phyloP scores from a whole-genome alignment of 2,888 invertebrate genomes.

The Galeopsomyia nigrocyanea region DNA sequence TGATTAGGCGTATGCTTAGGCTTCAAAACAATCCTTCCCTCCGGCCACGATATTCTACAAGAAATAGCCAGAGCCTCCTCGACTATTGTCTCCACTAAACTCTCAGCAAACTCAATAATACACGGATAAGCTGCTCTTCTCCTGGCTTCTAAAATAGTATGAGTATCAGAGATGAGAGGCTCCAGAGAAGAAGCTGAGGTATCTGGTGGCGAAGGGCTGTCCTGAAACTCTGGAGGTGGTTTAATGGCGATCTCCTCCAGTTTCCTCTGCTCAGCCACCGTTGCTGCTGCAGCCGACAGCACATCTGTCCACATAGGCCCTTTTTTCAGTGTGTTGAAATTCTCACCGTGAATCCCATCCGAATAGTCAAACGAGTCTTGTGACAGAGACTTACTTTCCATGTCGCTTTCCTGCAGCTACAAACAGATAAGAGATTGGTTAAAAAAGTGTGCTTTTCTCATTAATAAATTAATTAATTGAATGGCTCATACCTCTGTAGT shows the following conservation, averaged over 20 bases:
- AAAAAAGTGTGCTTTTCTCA: background rate
- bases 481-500: conserved; percentile 71
- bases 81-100: conserved; percentile 69
- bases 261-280: conserved; percentile 63
- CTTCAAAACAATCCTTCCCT: conserved; percentile 58
- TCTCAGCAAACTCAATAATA: conserved; percentile 65
- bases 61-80: conserved; percentile 70
- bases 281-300: conserved; percentile 72
- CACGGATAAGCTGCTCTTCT: conserved; percentile 41
- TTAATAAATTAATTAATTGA: conserved; percentile 3
- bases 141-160: conserved; percentile 43
- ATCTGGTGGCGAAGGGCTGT: conserved; percentile 70
- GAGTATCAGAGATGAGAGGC: conserved; percentile 58
- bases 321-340: conserved; percentile 87
- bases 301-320: conserved; percentile 75
- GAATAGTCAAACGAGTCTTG: conserved; percentile 85
- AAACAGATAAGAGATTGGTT: conserved; percentile 50
- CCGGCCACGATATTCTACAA: conserved; percentile 67
- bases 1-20: conserved; percentile 45
- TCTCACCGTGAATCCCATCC: conserved; percentile 84
- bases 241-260: conserved; percentile 76
- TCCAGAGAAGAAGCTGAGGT: conserved; percentile 62
- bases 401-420: conserved; percentile 86
- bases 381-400: conserved; percentile 82
- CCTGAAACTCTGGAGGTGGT: conserved; percentile 90